phyloP scores from a whole-genome alignment of 2,888 invertebrate species.

The Trichogramma evanescens region DNA sequence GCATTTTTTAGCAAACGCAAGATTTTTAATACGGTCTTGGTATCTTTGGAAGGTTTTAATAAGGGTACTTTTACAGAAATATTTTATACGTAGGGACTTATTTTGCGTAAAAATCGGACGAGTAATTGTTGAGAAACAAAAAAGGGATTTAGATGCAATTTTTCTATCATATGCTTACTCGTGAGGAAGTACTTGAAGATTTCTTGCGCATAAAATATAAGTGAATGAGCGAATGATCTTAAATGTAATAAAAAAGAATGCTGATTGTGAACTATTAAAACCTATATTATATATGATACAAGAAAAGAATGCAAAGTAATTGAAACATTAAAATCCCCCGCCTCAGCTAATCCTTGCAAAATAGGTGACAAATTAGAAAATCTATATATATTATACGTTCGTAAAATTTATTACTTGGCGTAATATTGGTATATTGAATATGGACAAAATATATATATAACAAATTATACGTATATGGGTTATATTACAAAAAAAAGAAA shows the following conservation, averaged over 20 bases:
- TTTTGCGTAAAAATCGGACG: conserved; percentile 21
- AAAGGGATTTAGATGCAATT: too few species aligned
- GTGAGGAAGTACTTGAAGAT: too few species aligned
- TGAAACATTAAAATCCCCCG: conserved; percentile 23
- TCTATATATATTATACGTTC: conserved; percentile 30
- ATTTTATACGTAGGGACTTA: conserved; percentile 13
- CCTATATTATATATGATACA: conserved; percentile 32
- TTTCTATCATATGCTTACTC: too few species aligned
- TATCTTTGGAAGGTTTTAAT: too few species aligned
- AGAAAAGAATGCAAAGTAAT: conserved; percentile 12
- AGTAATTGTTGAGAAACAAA: conserved; percentile 12
- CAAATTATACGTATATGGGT: conserved; percentile 15
- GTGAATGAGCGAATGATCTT: neutral
- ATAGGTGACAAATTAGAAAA: conserved; percentile 39
- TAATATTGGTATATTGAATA: conserved; percentile 40
- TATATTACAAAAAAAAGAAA: conserved; percentile 16
- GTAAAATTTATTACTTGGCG: conserved; percentile 44
- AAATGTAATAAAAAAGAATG: conserved; percentile 3
- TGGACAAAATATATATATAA: conserved; percentile 26
- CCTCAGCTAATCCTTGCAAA: conserved; percentile 30
- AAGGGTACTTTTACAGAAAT: conserved; percentile 9
- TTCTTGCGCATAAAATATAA: conserved; percentile 6
- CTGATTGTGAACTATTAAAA: conserved; percentile 3
- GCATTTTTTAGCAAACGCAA: conserved; percentile 5
- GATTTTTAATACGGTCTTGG: neutral